A percentile compares a stretch with the other conserved stretches of the same genome.
These are phyloP conservation scores for Drosophila setifemur DNA, from an alignment of 1,140 invertebrate species.

Conservation along the genomic window DNA sequence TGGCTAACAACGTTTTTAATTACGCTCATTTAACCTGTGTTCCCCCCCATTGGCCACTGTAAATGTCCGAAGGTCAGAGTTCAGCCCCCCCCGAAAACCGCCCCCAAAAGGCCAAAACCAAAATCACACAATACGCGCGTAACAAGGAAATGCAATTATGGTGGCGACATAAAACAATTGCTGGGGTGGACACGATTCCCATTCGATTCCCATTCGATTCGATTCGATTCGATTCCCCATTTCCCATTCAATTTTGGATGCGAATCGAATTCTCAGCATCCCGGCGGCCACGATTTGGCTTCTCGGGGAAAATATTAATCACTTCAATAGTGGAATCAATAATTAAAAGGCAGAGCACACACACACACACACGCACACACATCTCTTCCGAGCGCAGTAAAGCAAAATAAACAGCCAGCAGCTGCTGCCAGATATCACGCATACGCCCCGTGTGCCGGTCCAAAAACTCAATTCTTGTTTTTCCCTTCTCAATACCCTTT, in stretches of 20 bases:
- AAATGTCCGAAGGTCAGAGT: no score
- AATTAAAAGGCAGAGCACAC: constrained; percentile 63
- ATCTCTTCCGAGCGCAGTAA: no score
- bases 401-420: background rate
- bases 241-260: background rate
- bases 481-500: no score
- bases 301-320: constrained; percentile 67
- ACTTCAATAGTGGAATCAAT: constrained; percentile 66
- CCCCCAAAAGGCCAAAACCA: background rate
- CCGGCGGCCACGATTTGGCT: constrained; percentile 21
- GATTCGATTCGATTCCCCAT: background rate
- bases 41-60: background rate
- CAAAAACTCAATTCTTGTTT: no score
- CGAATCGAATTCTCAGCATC: background rate
- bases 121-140: constrained; percentile 12
- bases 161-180: constrained; percentile 62
- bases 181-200: no score
- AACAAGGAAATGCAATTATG: constrained; percentile 76
- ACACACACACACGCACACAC: background rate
- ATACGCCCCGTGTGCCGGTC: constrained; percentile 29
- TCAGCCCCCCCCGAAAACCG: background rate
- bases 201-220: constrained; percentile 37
- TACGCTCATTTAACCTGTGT: constrained; percentile 18
- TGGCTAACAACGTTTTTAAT: constrained; percentile 17
- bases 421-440: constrained; percentile 18